Base-by-base conservation (phyloP, 1,140 invertebrate genomes). In the Grapholita molesta region DNA sequence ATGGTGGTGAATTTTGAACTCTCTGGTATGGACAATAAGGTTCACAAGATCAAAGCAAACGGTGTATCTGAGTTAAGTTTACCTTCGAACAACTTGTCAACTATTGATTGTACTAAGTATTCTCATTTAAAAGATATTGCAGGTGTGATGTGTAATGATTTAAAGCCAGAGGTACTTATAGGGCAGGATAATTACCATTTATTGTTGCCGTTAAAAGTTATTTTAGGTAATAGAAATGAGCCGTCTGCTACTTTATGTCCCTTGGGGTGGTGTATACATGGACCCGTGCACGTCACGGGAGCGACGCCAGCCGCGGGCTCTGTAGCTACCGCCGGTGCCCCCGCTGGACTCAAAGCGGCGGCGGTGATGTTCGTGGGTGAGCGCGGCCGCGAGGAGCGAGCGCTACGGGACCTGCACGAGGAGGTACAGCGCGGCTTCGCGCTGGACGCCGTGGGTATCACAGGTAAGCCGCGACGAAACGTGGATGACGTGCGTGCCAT, bases 121-220 rank as follows among this genome's bases (percentile, higher is more conserved):
- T 11, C 11, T 0, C 12, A 35, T 35, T 35, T 35, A 21, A 57
- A 32, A 57, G 12, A n/a, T 3, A 24, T 33, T 23, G 5, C 15
- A 28, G 32, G 6, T 6, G 25, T 57, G 33, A 2, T 12, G 4
- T 12, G n/a, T 38, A 28, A n/a, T 24, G 25, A 12, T 35, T 0
- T 35, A 12, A 35, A 35, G 48, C 67, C 67, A 7, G 30, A 68
- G 35, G 11, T 68, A 12, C 15, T 68, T 2, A 35, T 68, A 6
- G 67, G 67, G 1, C 67, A 68, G 12, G 67, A 68, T 42, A 57
- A 68, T 25, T 57, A 57, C 18, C 2, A 68, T 30, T 55, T 68
- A 35, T 12, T 68, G 3, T 3, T 21, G 15, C 67, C 67, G 2
- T 6, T 57, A 7, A 8, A 68, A 57, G 35, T 57, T 18, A 4